phyloP scores from a whole-genome alignment of 2,797 vertebrate species.

The Brachyrhaphis roseni region DNA sequence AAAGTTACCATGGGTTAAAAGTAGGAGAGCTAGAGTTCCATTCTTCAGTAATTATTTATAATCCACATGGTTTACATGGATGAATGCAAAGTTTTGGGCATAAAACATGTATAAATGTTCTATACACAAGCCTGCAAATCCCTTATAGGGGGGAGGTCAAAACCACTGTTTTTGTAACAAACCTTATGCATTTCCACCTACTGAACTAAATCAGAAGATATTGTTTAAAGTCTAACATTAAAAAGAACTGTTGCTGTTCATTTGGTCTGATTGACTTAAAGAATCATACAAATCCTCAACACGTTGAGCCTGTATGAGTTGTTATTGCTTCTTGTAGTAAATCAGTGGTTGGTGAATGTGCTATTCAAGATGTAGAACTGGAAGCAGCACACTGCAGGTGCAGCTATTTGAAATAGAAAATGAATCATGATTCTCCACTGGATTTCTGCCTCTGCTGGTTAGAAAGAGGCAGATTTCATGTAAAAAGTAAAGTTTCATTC shows the following conservation, averaged over 20 bases:
- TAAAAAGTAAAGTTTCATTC: constrained; percentile 9
- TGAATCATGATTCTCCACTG: constrained; percentile 21
- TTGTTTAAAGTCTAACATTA: constrained; percentile 28
- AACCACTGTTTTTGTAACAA: not conserved
- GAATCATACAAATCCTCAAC: not conserved
- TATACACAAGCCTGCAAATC: not conserved
- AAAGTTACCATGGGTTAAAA: not conserved
- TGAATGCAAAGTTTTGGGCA: not conserved
- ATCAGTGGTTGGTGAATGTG: constrained; percentile 1
- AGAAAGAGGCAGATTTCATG: constrained; percentile 11
- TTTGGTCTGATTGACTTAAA: not conserved
- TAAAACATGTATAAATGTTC: not conserved
- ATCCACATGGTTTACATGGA: not conserved
- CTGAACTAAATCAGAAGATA: constrained; percentile 30
- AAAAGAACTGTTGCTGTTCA: not conserved
- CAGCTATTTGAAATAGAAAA: constrained; percentile 27
- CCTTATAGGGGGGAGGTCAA: not conserved
- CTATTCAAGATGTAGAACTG: not conserved
- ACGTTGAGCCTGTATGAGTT: not conserved
- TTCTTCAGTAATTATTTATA: not conserved
- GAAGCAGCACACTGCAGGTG: constrained; percentile 1
- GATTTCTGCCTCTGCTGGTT: constrained; percentile 10
- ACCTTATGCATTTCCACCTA: constrained; percentile 18
- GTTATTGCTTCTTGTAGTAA: not conserved
- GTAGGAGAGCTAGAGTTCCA: not conserved